These are phyloP conservation scores for Crotalus viridis DNA, from an alignment of 2,113 vertebrate species.

Conservation along the genomic window DNA sequence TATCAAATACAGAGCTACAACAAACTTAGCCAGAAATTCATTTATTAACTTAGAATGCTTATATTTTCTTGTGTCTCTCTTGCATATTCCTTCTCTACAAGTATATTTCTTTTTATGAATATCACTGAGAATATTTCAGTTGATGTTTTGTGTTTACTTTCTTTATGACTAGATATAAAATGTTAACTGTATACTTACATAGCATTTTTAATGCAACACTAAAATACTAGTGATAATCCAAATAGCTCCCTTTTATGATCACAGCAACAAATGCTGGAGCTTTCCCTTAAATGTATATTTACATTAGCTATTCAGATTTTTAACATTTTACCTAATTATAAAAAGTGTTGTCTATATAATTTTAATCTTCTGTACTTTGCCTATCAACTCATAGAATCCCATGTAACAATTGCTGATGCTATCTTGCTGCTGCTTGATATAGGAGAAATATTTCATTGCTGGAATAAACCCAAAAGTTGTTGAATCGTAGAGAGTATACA, in stretches of 20 bases:
- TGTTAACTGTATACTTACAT: not conserved
- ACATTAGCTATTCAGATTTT: not conserved
- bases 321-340: not conserved
- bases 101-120: not conserved
- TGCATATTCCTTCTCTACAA: not conserved
- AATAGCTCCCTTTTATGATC: not conserved
- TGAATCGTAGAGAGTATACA: not conserved
- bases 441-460: not conserved
- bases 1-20: not conserved
- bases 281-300: constrained; percentile 16
- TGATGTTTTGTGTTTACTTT: not conserved
- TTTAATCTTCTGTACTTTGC: not conserved
- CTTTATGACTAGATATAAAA: constrained; percentile 24
- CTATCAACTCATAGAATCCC: not conserved
- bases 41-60: not conserved
- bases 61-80: not conserved
- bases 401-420: not conserved
- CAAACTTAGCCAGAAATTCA: not conserved
- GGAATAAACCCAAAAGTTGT: not conserved
- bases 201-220: not conserved
- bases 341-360: constrained; percentile 9
- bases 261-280: not conserved
- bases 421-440: not conserved
- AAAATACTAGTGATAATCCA: not conserved
- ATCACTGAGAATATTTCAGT: not conserved